Evolutionary conservation across 2,797 vertebrate genomes (phyloP).

Genomic region (Lates japonicus): DNA sequence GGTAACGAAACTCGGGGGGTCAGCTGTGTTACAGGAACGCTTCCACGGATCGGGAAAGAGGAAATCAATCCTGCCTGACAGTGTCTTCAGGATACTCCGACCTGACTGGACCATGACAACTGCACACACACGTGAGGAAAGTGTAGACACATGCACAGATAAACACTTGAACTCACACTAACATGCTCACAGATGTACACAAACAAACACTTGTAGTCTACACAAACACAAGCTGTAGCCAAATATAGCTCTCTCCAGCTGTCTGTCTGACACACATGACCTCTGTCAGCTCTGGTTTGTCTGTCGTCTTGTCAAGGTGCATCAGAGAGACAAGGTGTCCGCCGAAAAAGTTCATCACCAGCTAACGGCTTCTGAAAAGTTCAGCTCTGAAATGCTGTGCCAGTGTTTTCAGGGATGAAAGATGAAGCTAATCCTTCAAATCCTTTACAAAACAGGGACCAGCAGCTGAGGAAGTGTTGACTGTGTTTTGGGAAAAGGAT

Average conservation of each 20-base stretch:
- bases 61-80: slow-evolving; percentile 97
- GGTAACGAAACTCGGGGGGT: slow-evolving; percentile 92
- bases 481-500: too few relatives aligned
- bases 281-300: slow-evolving; percentile 67
- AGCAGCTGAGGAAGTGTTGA: too few relatives aligned
- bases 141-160: slow-evolving; percentile 11
- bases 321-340: slow-evolving; percentile 85
- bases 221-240: slow-evolving; percentile 32
- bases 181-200: slow-evolving; percentile 20
- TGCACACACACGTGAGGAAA: slow-evolving; percentile 55
- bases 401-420: background rate
- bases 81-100: slow-evolving; percentile 95
- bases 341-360: slow-evolving; percentile 41
- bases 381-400: too few relatives aligned
- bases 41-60: slow-evolving; percentile 89
- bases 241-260: slow-evolving; percentile 59
- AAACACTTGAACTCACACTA: slow-evolving; percentile 26
- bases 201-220: slow-evolving; percentile 49
- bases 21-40: slow-evolving; percentile 95
- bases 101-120: slow-evolving; percentile 90
- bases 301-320: slow-evolving; percentile 87
- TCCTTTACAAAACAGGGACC: too few relatives aligned
- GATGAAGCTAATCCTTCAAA: too few relatives aligned
- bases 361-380: background rate
- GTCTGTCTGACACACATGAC: slow-evolving; percentile 46